Percentiles rank a stretch among this genome's conserved stretches.
Evolutionary conservation across 2,888 invertebrate genomes (phyloP).

Genomic region (Drosophila histrio): DNA sequence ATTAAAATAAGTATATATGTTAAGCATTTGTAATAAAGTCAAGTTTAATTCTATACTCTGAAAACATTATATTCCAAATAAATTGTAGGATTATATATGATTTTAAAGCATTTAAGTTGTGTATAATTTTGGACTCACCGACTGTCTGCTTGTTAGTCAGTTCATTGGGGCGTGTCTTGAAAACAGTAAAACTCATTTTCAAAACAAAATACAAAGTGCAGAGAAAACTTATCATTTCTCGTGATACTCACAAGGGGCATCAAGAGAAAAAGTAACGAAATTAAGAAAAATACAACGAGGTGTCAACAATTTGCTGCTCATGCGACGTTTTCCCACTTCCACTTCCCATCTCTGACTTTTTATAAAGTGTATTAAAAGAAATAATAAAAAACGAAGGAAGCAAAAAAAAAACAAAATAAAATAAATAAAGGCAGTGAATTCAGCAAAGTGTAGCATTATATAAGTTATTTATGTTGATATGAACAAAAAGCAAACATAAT

Average conservation of each 20-base stretch:
- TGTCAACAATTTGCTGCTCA: constrained; percentile 60
- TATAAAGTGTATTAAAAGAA: constrained; percentile 58
- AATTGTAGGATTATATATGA: too few species aligned
- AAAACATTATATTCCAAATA: too few species aligned
- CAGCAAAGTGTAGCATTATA: constrained; percentile 67
- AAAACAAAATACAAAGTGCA: constrained; percentile 24
- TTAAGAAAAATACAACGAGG: constrained; percentile 45
- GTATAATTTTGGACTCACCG: constrained; percentile 1
- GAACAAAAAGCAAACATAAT: constrained; percentile 72
- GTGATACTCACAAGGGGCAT: constrained; percentile 47
- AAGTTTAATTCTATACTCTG: too few species aligned
- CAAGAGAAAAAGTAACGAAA: constrained; percentile 48
- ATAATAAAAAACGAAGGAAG: constrained; percentile 12
- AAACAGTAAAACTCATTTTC: constrained; percentile 56
- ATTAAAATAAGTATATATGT: too few species aligned
- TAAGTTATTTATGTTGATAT: constrained; percentile 73
- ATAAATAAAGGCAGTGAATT: constrained; percentile 43
- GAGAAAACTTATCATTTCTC: constrained; percentile 46
- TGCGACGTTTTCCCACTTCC: constrained; percentile 22
- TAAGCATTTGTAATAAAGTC: too few species aligned
- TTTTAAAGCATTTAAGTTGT: neutral
- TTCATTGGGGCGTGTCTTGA: constrained; percentile 46
- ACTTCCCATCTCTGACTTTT: neutral
- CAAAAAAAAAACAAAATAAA: constrained; percentile 16
- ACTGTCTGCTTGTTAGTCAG: constrained; percentile 15